Conservation (phyloP, 2,888 invertebrate species). For the Iphiclides podalirius region DNA sequence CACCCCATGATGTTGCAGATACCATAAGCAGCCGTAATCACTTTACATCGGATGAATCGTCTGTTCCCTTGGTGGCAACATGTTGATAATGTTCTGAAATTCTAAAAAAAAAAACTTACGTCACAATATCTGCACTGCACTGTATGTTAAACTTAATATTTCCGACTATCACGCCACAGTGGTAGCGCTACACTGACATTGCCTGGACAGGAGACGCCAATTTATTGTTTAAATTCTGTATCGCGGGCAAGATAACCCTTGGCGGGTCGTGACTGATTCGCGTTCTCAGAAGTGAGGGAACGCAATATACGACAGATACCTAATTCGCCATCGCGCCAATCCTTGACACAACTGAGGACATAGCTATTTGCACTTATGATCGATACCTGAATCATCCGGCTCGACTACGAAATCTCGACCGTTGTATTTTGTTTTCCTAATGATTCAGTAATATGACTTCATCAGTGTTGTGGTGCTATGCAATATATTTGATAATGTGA, state of each 20-base stretch:
- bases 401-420: constrained; percentile 11
- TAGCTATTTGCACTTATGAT: constrained; percentile 44
- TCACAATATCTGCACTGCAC: not conserved
- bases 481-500: no score
- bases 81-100: no score
- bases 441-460: constrained; percentile 43
- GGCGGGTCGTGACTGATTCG: constrained; percentile 55
- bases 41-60: no score
- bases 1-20: no score
- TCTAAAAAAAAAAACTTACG: constrained; percentile 5
- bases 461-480: constrained; percentile 12
- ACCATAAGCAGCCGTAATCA: no score
- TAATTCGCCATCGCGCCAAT: constrained; percentile 30
- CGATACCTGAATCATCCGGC: constrained; percentile 35
- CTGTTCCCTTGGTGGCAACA: no score
- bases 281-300: constrained; percentile 61
- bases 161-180: constrained; percentile 34
- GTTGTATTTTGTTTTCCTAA: constrained; percentile 32
- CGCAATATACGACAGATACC: constrained; percentile 45
- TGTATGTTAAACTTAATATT: constrained; percentile 3
- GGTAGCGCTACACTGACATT: constrained; percentile 51
- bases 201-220: constrained; percentile 45
- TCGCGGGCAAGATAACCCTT: constrained; percentile 60
- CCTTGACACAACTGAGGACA: constrained; percentile 45
- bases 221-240: constrained; percentile 68